Conservation (phyloP, 2,888 invertebrate genomes). For the Machimus rusticus region DNA sequence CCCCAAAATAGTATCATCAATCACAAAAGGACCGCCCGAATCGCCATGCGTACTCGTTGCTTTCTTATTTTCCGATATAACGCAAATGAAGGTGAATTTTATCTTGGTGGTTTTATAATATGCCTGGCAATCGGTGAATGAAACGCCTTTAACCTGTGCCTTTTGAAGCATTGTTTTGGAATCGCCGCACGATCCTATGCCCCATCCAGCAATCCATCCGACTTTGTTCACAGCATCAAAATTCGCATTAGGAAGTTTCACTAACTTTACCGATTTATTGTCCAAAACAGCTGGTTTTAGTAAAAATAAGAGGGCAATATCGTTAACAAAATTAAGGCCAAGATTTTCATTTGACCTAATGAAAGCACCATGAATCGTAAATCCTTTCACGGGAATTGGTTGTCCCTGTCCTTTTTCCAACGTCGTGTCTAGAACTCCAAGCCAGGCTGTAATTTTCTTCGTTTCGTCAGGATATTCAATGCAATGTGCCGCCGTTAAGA, state of each 20-base stretch:
- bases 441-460: not conserved
- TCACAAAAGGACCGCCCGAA: conserved; percentile 5
- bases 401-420: not conserved
- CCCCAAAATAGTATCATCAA: not conserved
- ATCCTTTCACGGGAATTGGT: not conserved
- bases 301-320: not conserved
- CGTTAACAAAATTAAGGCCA: not conserved
- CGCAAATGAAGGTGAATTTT: not conserved
- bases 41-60: not conserved
- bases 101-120: not conserved
- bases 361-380: not conserved
- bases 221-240: not conserved
- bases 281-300: not conserved
- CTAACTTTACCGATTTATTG: not conserved
- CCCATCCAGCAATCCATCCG: not conserved
- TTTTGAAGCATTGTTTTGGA: not conserved
- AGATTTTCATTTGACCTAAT: not conserved
- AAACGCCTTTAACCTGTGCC: not conserved
- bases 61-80: not conserved
- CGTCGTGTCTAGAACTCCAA: not conserved
- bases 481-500: conserved; percentile 9
- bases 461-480: not conserved
- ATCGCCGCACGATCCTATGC: not conserved
- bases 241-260: not conserved
- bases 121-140: not conserved